phyloP scores from a whole-genome alignment of 2,113 vertebrate species.

The Hippoglossus stenolepis region DNA sequence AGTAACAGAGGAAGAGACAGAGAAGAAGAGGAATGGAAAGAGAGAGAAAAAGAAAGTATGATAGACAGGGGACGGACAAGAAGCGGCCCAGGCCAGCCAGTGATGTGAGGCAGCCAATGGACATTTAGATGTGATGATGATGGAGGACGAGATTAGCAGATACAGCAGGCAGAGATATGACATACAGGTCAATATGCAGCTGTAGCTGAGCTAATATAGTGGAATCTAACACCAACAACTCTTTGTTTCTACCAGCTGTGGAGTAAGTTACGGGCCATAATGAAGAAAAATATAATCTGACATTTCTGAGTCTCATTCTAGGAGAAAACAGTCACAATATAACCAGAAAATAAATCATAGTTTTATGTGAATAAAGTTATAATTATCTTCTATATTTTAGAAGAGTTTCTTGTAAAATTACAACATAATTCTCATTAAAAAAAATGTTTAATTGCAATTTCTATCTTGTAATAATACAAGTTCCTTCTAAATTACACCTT shows the following conservation, averaged over 20 bases:
- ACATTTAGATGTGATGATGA: slow-evolving; percentile 3
- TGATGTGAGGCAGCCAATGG: slow-evolving; percentile 36
- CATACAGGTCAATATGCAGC: neutral
- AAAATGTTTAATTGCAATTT: too few relatives aligned
- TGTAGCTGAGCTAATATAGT: neutral
- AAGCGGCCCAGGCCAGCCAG: slow-evolving; percentile 51
- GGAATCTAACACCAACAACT: neutral
- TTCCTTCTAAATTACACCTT: too few relatives aligned
- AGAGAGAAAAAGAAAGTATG: slow-evolving; percentile 49
- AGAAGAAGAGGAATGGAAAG: slow-evolving; percentile 38
- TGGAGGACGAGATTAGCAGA: neutral
- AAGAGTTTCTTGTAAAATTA: too few relatives aligned
- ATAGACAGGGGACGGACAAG: slow-evolving; percentile 56
- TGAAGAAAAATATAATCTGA: too few relatives aligned
- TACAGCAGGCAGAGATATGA: neutral
- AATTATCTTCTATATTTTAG: too few relatives aligned
- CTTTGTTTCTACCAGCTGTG: neutral
- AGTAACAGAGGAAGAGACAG: slow-evolving; percentile 33
- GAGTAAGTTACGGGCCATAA: neutral
- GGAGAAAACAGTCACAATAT: too few relatives aligned
- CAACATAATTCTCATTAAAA: too few relatives aligned
- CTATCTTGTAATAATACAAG: too few relatives aligned
- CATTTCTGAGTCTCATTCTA: too few relatives aligned
- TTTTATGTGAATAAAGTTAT: too few relatives aligned
- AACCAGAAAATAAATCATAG: too few relatives aligned